phyloP scores from a whole-genome alignment of 2,113 vertebrate genomes.

The Maccullochella peelii region DNA sequence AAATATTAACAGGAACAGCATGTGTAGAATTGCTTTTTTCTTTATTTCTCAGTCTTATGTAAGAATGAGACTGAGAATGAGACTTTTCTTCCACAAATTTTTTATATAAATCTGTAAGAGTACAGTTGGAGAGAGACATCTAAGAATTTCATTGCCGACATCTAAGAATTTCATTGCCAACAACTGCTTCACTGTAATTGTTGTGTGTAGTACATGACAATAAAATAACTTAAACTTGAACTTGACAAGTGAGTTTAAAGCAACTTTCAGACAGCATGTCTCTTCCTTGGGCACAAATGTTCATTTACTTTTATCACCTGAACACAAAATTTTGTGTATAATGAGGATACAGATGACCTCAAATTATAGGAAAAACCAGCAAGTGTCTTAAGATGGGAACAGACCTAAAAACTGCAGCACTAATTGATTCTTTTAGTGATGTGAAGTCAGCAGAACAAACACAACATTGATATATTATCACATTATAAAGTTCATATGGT shows the following conservation, averaged over 20 bases:
- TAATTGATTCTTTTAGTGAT: not conserved
- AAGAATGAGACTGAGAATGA: not conserved
- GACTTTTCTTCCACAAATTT: too few relatives aligned
- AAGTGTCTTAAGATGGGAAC: not conserved
- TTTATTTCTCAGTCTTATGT: not conserved
- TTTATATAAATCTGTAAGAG: too few relatives aligned
- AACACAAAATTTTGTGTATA: not conserved
- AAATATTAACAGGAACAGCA: not conserved
- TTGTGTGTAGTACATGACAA: too few relatives aligned
- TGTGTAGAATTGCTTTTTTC: not conserved
- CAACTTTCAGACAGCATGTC: not conserved
- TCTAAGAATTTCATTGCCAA: too few relatives aligned
- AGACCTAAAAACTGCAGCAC: not conserved
- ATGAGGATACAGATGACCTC: not conserved
- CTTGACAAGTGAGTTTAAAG: conserved; percentile 10
- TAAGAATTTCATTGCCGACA: too few relatives aligned
- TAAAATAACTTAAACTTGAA: too few relatives aligned
- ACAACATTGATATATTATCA: not conserved
- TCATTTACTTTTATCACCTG: conserved; percentile 17
- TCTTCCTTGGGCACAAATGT: not conserved
- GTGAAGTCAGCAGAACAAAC: not conserved
- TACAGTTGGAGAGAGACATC: too few relatives aligned
- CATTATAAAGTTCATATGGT: not conserved
- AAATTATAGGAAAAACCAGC: not conserved
- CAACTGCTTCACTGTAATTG: too few relatives aligned